Percentiles rank a stretch among this genome's conserved stretches.
Conservation (phyloP, 2,797 vertebrate genomes). For the Bryconaethiops microstoma region DNA sequence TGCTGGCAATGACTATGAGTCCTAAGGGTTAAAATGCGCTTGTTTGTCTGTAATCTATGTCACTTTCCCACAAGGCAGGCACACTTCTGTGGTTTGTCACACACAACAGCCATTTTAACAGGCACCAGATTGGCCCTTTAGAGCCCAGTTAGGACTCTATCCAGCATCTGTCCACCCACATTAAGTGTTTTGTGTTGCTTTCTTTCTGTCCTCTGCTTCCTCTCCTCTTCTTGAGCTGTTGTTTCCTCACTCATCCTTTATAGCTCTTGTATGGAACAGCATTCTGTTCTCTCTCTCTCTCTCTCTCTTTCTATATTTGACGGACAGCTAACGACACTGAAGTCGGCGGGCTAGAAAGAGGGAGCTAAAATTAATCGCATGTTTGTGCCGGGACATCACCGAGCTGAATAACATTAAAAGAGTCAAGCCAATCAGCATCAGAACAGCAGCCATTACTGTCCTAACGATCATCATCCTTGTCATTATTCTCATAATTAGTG, state of each 20-base stretch:
- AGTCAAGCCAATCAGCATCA: slow-evolving; percentile 2
- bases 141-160: background rate
- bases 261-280: background rate
- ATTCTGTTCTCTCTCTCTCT: background rate
- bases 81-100: background rate
- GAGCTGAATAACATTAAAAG: background rate
- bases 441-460: background rate
- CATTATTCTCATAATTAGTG: slow-evolving; percentile 9
- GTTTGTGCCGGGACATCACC: background rate
- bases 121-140: slow-evolving; percentile 1
- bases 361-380: slow-evolving; percentile 27
- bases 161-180: slow-evolving; percentile 5
- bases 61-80: slow-evolving; percentile 3
- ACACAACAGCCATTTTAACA: background rate
- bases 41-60: background rate
- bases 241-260: background rate
- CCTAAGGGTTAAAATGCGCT: background rate
- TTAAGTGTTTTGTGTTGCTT: background rate
- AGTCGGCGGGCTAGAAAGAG: slow-evolving; percentile 7
- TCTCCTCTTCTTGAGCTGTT: slow-evolving; percentile 7
- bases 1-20: background rate
- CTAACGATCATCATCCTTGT: background rate
- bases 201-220: background rate
- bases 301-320: background rate
- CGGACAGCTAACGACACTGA: slow-evolving; percentile 25